phyloP scores from a whole-genome alignment of 2,888 invertebrate species.

The Serrognathus titanus region DNA sequence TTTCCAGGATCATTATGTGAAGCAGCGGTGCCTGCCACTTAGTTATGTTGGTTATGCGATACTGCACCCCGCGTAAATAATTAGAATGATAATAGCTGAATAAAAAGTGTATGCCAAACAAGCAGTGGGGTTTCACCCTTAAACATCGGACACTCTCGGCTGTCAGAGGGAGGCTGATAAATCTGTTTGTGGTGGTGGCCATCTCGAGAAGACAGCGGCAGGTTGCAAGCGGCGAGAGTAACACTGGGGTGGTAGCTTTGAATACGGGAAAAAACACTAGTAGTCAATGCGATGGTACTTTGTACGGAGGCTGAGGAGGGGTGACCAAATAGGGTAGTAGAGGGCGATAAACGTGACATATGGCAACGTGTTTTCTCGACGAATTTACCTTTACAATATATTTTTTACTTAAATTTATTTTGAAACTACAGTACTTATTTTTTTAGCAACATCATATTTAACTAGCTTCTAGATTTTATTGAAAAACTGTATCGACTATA shows the following conservation, averaged over 20 bases:
- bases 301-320: slow-evolving; percentile 32
- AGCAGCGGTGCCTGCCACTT: slow-evolving; percentile 44
- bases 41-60: slow-evolving; percentile 49
- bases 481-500: too few species aligned
- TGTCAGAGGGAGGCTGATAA: slow-evolving; percentile 47
- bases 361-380: slow-evolving; percentile 18
- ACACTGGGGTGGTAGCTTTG: slow-evolving; percentile 21
- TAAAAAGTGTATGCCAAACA: slow-evolving; percentile 49
- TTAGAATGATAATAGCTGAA: slow-evolving; percentile 51
- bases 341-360: slow-evolving; percentile 25
- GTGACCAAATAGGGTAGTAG: slow-evolving; percentile 32
- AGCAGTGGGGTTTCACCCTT: slow-evolving; percentile 40
- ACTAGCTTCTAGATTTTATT: too few species aligned
- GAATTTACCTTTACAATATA: not conserved
- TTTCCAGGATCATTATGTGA: slow-evolving; percentile 37
- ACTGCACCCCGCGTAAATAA: slow-evolving; percentile 45
- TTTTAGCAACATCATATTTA: too few species aligned
- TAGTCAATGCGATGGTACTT: slow-evolving; percentile 25
- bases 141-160: slow-evolving; percentile 41
- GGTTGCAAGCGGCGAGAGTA: slow-evolving; percentile 34
- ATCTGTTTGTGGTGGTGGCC: slow-evolving; percentile 48
- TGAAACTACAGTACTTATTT: too few species aligned
- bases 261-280: slow-evolving; percentile 27
- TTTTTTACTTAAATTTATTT: too few species aligned
- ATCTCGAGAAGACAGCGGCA: slow-evolving; percentile 40